phyloP scores from a whole-genome alignment of 2,113 vertebrate genomes.

The Proteles cristata region DNA sequence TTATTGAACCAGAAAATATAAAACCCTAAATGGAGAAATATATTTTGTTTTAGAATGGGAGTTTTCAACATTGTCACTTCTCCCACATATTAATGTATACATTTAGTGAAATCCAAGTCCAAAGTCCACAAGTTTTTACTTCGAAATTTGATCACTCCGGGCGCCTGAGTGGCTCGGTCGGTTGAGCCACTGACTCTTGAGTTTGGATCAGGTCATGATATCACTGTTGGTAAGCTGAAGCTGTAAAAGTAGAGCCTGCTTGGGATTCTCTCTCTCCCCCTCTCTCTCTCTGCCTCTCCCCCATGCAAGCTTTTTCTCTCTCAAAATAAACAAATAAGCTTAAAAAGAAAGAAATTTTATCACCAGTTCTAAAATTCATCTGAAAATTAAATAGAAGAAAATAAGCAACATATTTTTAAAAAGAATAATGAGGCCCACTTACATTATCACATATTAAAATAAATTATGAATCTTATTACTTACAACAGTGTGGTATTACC shows the following conservation, averaged over 20 bases:
- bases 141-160: constrained; percentile 7
- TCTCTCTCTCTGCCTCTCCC: too few relatives aligned
- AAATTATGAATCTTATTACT: neutral
- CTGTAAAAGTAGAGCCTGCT: too few relatives aligned
- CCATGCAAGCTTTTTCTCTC: too few relatives aligned
- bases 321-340: too few relatives aligned
- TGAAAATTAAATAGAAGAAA: constrained; percentile 23
- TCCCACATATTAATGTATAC: neutral
- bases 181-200: too few relatives aligned
- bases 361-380: neutral
- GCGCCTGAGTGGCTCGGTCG: too few relatives aligned
- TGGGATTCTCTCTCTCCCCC: too few relatives aligned
- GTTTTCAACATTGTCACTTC: neutral
- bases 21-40: neutral
- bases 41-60: neutral
- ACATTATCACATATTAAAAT: neutral
- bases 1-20: neutral
- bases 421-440: neutral
- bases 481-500: neutral
- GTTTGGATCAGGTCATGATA: too few relatives aligned
- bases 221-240: too few relatives aligned
- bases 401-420: neutral
- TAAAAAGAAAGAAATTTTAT: neutral
- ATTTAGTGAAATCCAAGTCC: neutral
- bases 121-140: neutral